Evolutionary conservation across 2,888 invertebrate species (phyloP), one percentile per base, ranked within the genome.

Genomic region (Polymixis lichenea): DNA sequence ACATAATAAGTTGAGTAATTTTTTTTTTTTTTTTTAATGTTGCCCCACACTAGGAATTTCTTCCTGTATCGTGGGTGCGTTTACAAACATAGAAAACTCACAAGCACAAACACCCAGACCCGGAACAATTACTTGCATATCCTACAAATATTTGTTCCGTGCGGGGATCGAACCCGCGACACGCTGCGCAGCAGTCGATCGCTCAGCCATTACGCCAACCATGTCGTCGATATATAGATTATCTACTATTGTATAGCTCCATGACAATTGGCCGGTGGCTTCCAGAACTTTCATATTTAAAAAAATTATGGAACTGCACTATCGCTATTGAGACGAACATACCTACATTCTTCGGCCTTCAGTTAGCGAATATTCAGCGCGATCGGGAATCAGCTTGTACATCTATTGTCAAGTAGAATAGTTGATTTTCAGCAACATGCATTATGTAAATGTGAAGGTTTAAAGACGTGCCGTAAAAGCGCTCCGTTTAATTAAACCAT

Each of bases 401-500:
- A 6, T 13, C 25, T 25, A 5, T 13, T 38, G 25, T 19, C 46
- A 32, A 56, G n/a, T 32, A 55, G 22, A 43, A 46, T 46, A n/a
- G 4, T n/a, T 19, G 5, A 22, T 43, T 22, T 53, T 22, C 9
- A 25, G 6, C 15, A 56, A 38, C 22, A 56, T 46, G 17, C 25
- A 3, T 46, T 9, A 46, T 3, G 19, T 49, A 5, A 49, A 61
- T 56, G 22, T 46, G 17, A 15, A 55, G 19, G 0, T 22, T 53
- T 22, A 17, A 71, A 25, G 22, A 6, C 8, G 22, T 11, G 13
- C 2, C 0, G 6, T 6, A 28, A 5, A 77, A 11, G 8, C 17
- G 15, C 80, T 6, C 83, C 85, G 76, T 85, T 62, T 38, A 3
- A 67, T 62, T 38, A 3, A 67, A 25, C 65, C 89, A 90, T 85